Percentiles rank a stretch among this genome's conserved stretches.
These are phyloP conservation scores for Meloidogyne chitwoodi DNA, from an alignment of 1,140 invertebrate genomes.

Conservation along the genomic window DNA sequence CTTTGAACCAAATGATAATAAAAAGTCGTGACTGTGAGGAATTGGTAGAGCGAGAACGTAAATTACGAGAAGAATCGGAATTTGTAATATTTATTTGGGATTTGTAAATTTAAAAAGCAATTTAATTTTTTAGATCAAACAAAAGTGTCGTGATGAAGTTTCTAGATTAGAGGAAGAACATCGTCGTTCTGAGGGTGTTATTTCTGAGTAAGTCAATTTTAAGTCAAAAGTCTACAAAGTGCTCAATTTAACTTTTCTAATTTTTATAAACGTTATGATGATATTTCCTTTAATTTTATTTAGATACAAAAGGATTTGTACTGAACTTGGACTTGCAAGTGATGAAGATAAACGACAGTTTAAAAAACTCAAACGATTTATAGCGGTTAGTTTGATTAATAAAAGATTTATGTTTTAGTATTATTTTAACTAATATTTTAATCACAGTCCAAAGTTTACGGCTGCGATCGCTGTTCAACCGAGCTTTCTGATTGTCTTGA, in stretches of 20 bases:
- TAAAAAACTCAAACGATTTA: constrained; percentile 30
- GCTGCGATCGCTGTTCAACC: constrained; percentile 7
- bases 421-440: background rate
- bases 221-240: too few relatives aligned
- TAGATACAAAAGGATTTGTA: constrained; percentile 68
- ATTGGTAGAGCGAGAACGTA: constrained; percentile 77
- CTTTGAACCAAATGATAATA: constrained; percentile 74
- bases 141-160: constrained; percentile 77
- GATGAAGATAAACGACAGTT: constrained; percentile 32
- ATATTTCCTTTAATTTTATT: background rate
- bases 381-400: constrained; percentile 5
- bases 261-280: too few relatives aligned
- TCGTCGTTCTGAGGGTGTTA: constrained; percentile 71
- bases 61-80: constrained; percentile 73
- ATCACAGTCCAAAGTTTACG: background rate
- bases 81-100: constrained; percentile 62
- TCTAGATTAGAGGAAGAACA: constrained; percentile 72
- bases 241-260: too few relatives aligned
- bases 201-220: constrained; percentile 74
- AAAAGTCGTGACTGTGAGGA: constrained; percentile 72
- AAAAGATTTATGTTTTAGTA: background rate
- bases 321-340: constrained; percentile 28
- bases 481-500: constrained; percentile 1
- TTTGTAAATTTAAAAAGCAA: background rate
- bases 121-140: constrained; percentile 68